These are phyloP conservation scores for Exephanes ischioxanthus DNA, from an alignment of 2,888 invertebrate species.

Conservation along the genomic window DNA sequence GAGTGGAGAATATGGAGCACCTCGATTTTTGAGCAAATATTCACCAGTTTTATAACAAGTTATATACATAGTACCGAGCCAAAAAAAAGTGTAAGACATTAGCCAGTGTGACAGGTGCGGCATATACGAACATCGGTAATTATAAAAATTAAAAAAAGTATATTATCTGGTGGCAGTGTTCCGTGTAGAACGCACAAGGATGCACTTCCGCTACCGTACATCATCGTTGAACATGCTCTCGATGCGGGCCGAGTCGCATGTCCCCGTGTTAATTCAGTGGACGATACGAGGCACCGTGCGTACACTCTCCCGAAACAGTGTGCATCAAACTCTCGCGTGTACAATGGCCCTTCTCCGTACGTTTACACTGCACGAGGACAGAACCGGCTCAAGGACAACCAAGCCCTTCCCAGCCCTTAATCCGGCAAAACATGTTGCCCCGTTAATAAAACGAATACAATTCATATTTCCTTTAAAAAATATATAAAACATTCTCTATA, in stretches of 20 bases:
- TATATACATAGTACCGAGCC: too few relatives aligned
- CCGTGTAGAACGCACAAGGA: neutral
- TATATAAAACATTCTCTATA: neutral
- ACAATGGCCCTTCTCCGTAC: neutral
- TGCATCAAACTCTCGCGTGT: neutral
- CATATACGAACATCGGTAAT: neutral
- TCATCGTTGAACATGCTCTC: conserved; percentile 21
- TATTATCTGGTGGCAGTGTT: neutral
- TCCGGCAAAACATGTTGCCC: neutral
- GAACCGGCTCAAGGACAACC: neutral
- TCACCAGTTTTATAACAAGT: too few relatives aligned
- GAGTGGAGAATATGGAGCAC: too few relatives aligned
- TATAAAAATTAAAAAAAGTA: neutral
- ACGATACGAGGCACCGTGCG: neutral
- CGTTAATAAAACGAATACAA: neutral
- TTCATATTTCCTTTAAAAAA: neutral
- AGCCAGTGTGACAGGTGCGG: neutral
- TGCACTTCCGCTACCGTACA: neutral
- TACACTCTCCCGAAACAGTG: neutral
- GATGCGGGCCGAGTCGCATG: neutral
- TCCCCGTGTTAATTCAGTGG: neutral
- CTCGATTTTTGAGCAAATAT: too few relatives aligned
- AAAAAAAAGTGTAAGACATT: too few relatives aligned
- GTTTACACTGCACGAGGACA: neutral
- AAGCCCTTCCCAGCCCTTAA: neutral